Percentiles rank a stretch among this genome's conserved stretches.
These are phyloP conservation scores for Diabrotica virgifera DNA, from an alignment of 1,140 invertebrate genomes.

Conservation along the genomic window DNA sequence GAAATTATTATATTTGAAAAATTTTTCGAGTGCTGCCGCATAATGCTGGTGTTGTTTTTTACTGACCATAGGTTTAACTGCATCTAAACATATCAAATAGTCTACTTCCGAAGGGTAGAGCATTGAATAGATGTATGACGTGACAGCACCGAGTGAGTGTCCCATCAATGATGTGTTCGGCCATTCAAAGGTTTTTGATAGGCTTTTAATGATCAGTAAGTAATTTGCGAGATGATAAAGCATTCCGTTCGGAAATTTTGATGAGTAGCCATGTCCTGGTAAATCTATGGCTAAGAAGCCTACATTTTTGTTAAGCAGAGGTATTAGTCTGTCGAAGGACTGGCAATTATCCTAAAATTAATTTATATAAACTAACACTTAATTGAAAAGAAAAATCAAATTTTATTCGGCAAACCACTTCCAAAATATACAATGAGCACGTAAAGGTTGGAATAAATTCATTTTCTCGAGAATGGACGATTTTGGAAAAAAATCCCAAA, in stretches of 20 bases:
- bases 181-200: constrained; percentile 67
- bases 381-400: background rate
- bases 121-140: constrained; percentile 56
- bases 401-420: background rate
- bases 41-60: constrained; percentile 36
- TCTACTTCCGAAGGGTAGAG: constrained; percentile 60
- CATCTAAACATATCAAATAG: constrained; percentile 61
- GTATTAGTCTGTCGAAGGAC: constrained; percentile 67
- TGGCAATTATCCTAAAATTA: constrained; percentile 64
- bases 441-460: too few relatives aligned
- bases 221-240: constrained; percentile 60
- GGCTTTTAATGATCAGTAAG: constrained; percentile 53
- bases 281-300: constrained; percentile 67
- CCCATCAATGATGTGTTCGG: constrained; percentile 64
- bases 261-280: constrained; percentile 71
- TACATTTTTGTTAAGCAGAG: constrained; percentile 56
- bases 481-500: too few relatives aligned
- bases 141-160: constrained; percentile 62
- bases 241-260: constrained; percentile 60
- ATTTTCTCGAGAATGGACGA: too few relatives aligned
- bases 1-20: constrained; percentile 50
- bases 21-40: constrained; percentile 48
- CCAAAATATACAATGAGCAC: too few relatives aligned
- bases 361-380: background rate
- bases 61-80: constrained; percentile 50